Evolutionary conservation across 1,140 invertebrate genomes (phyloP).

Genomic region (Anastrepha obliqua): DNA sequence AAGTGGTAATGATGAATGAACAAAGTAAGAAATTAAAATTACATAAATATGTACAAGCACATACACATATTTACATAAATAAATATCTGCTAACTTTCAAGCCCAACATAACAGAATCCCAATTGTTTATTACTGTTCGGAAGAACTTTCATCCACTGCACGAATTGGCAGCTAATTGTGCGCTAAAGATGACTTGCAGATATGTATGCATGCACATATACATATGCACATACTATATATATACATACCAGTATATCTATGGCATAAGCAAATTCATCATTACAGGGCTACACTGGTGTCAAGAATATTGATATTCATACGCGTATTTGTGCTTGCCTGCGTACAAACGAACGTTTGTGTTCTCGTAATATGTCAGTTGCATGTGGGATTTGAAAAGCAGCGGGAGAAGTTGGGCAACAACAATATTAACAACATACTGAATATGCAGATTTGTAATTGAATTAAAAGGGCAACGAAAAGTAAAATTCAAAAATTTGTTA

Average conservation of each 20-base stretch:
- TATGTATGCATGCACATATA: background rate
- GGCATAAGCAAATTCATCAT: no score
- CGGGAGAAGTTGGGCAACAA: background rate
- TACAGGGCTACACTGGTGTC: no score
- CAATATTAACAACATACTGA: background rate
- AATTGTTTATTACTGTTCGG: background rate
- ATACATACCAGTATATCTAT: background rate
- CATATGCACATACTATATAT: background rate
- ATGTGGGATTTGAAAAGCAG: background rate
- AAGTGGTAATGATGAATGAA: conserved; percentile 21
- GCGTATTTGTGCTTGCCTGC: background rate
- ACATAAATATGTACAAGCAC: background rate
- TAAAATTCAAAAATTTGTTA: conserved; percentile 27
- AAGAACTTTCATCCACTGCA: background rate
- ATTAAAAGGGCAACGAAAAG: background rate
- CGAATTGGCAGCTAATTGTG: conserved; percentile 25
- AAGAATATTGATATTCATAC: background rate
- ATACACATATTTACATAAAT: background rate
- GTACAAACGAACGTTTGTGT: background rate
- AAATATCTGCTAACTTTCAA: background rate
- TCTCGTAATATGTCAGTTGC: conserved; percentile 31
- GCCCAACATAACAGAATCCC: background rate
- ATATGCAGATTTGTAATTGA: conserved; percentile 14
- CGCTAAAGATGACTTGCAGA: conserved; percentile 42
- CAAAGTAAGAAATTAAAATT: conserved; percentile 36